Conservation (phyloP, 53 echinoderm and acorn worm species). For the Temnopleurus reevesii region DNA sequence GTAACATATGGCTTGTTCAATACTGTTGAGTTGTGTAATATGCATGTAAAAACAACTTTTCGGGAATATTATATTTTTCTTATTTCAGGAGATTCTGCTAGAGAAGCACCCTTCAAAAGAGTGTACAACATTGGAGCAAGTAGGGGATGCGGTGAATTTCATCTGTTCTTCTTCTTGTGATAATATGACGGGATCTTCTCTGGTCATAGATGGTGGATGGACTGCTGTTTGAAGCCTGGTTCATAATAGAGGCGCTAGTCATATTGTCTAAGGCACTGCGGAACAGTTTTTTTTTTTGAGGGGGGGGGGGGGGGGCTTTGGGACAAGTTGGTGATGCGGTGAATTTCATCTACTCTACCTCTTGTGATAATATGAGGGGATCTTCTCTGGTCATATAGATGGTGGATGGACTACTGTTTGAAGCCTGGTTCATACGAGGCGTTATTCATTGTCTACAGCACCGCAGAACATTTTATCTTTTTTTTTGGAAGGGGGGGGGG, state of each 20-base stretch:
- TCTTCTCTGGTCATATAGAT: constrained; percentile 53
- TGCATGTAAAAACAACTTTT: too few relatives aligned
- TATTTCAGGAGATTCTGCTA: constrained; percentile 29
- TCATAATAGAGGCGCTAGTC: background rate
- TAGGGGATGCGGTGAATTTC: constrained; percentile 63
- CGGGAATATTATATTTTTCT: background rate
- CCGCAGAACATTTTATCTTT: background rate
- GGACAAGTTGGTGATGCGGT: constrained; percentile 65
- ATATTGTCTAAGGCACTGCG: too few relatives aligned
- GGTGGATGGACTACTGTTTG: constrained; percentile 61
- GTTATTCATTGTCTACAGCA: too few relatives aligned
- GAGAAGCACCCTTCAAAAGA: constrained; percentile 55
- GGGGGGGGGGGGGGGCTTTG: background rate
- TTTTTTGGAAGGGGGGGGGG: background rate
- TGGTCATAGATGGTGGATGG: constrained; percentile 65
- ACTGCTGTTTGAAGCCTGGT: constrained; percentile 5
- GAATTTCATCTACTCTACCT: constrained; percentile 60
- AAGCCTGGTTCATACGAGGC: background rate
- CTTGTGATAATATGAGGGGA: constrained; percentile 61
- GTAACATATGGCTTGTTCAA: background rate
- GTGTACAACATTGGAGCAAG: constrained; percentile 55
- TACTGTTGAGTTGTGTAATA: background rate
- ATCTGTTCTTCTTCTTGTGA: constrained; percentile 60
- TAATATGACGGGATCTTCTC: constrained; percentile 62
- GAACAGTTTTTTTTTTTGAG: background rate